A percentile compares a stretch with the other conserved stretches of the same genome.
These are phyloP conservation scores for Gorsachius goisagi DNA, from an alignment of 2,113 vertebrate genomes.

Conservation along the genomic window DNA sequence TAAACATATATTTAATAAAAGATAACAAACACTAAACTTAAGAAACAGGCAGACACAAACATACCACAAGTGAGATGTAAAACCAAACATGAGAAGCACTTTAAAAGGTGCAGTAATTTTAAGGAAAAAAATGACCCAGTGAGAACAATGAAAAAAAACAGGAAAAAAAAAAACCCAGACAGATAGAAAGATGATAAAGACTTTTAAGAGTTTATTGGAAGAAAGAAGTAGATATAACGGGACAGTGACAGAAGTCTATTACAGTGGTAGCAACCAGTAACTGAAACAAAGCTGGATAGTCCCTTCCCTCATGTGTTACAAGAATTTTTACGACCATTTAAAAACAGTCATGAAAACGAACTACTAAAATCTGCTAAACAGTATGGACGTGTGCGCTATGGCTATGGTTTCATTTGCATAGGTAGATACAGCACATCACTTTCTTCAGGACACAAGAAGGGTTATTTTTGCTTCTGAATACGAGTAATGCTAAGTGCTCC, in stretches of 20 bases:
- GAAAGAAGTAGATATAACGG: conserved; percentile 62
- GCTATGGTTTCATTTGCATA: neutral
- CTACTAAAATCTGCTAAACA: neutral
- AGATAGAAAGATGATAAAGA: conserved; percentile 69
- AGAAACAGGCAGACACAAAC: neutral
- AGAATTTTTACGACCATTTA: neutral
- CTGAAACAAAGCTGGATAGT: conserved; percentile 10
- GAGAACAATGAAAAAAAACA: conserved; percentile 1
- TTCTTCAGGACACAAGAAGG: neutral
- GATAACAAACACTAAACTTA: neutral
- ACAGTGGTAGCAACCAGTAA: conserved; percentile 62
- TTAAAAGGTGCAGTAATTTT: neutral
- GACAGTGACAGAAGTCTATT: conserved; percentile 61
- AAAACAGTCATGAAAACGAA: conserved; percentile 3
- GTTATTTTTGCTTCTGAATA: neutral
- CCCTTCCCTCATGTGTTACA: neutral
- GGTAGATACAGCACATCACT: neutral
- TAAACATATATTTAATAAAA: neutral
- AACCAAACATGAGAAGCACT: neutral
- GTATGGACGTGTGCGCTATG: neutral
- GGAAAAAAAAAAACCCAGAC: conserved; percentile 37
- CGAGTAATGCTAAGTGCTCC: neutral
- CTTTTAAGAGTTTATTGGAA: conserved; percentile 78
- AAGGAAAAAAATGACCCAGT: neutral
- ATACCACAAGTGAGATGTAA: neutral